These are phyloP conservation scores for Alethe diademata DNA, from an alignment of 2,113 vertebrate species.

Conservation along the genomic window DNA sequence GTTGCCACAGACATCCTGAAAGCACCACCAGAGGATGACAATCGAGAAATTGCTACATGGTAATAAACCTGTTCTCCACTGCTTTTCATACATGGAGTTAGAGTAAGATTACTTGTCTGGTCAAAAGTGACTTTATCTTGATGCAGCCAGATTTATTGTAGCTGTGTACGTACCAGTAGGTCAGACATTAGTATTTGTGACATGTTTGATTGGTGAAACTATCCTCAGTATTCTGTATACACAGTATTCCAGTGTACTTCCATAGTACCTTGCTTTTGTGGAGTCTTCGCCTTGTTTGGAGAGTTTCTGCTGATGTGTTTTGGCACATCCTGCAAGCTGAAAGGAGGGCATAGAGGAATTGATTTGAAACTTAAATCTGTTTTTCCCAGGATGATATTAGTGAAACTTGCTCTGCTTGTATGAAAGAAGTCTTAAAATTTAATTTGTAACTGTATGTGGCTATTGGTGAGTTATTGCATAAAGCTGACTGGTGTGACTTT, in stretches of 20 bases:
- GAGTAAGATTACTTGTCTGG: not conserved
- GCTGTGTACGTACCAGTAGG: not conserved
- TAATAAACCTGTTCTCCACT: constrained; percentile 73
- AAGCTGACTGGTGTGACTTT: not conserved
- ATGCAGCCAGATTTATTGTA: not conserved
- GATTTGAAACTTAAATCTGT: not conserved
- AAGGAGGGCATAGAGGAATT: not conserved
- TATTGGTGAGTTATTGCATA: not conserved
- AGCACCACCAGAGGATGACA: constrained; percentile 99
- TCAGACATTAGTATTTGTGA: not conserved
- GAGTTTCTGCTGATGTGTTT: not conserved
- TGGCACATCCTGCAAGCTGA: not conserved
- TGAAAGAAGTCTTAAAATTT: not conserved
- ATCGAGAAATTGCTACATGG: constrained; percentile 98
- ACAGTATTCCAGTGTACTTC: not conserved
- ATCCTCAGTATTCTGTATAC: not conserved
- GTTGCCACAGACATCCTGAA: constrained; percentile 98
- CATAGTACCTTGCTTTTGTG: not conserved
- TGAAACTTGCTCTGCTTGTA: not conserved
- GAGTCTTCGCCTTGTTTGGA: not conserved
- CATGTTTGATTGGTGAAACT: not conserved
- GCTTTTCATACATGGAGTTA: not conserved
- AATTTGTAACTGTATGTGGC: not conserved
- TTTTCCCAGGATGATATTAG: not conserved
- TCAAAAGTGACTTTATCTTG: not conserved